Evolutionary conservation across 1,140 invertebrate genomes (phyloP), one percentile per base, ranked within the genome.

Genomic region (Matsumurasca onukii): DNA sequence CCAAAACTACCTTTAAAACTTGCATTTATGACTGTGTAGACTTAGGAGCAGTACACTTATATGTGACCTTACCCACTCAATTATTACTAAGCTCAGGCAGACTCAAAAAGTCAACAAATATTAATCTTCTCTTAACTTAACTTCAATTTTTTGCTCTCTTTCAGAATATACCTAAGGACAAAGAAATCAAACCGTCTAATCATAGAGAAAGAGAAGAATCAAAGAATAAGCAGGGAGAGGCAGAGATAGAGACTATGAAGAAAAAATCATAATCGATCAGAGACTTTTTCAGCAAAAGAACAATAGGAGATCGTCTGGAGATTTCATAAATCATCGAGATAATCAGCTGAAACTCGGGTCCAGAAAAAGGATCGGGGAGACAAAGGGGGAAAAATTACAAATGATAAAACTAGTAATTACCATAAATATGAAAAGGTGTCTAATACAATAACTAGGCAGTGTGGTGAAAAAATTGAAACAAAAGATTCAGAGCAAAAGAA

Each of bases 171-270:
- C 12, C 34, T 69, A 68, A 66, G 68, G 72, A 71, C 66, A 71
- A 68, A 61, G n/a, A 51, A 48, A 62, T 69, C 57, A 72, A 27
- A 20, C 49, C 62, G 31, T 68, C 72, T 66, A 66, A 72, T 66
- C 66, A 52, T 68, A 49, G 66, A 70, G 64, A 71, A 15, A 69
- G 63, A 70, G 71, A 69, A 20, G 64, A 65, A 59, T 34, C 59
- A 27, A 66, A 61, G 63, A 66, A 70, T 45, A 39, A 65, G 70
- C 27, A 70, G 65, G 70, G 45, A 69, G 49, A 69, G 67, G 51
- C 61, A 71, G 30, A 63, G 69, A 49, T 29, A 67, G 71, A 34
- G 51, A 71, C 61, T 62, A 72, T 66, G 67, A 61, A 17, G 64
- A 57, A 59, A 69, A 71, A 49, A 57, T 68, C 72, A 62, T 22